Evolutionary conservation across 2,888 invertebrate species (phyloP), one percentile per base, ranked within the genome.

Genomic region (Notocelia uddmanniana): DNA sequence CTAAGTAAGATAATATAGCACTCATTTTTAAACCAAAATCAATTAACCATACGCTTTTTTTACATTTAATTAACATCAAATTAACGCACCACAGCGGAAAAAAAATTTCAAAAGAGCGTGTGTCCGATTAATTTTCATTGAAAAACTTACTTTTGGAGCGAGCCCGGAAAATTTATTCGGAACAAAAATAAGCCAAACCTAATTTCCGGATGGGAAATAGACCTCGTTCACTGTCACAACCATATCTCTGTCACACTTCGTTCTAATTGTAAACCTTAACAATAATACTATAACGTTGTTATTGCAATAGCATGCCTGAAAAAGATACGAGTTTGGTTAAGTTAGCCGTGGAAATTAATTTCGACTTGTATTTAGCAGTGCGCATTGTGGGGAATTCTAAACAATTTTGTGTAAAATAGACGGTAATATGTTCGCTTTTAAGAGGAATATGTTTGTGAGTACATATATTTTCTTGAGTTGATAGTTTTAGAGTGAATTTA

Each of bases 131-230:
- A 41, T 41, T 55, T 55, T 55, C 54, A 66, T 66, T 55, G 54
- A 57, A 67, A 55, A 31, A 26, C 26, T 55, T 21, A 58, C 34
- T 64, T 66, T 66, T 45, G 5, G 18, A 23, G n/a, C 18, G 45
- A 18, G 8, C 26, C n/a, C n/a, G 54, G 54, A 67, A 71, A 60
- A 67, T 60, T 37, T 59, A 59, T 54, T 60, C 34, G 19, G 26
- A 21, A 10, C 34, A 45, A 71, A 67, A 60, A 54, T 71, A 67
- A 71, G 45, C 60, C 31, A 45, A 71, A 67, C 45, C 31, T 48
- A 67, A 71, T 71, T 55, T 71, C 71, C 71, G 45, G 48, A 8
- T 37, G 10, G 71, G 60, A 71, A 60, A 64, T 64, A 23, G 21
- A 54, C 21, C 21, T 15, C 21, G 37, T 21, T 10, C 54, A 37